Conservation (phyloP, 1,140 invertebrate species). For the Drosophila sulfurigaster region DNA sequence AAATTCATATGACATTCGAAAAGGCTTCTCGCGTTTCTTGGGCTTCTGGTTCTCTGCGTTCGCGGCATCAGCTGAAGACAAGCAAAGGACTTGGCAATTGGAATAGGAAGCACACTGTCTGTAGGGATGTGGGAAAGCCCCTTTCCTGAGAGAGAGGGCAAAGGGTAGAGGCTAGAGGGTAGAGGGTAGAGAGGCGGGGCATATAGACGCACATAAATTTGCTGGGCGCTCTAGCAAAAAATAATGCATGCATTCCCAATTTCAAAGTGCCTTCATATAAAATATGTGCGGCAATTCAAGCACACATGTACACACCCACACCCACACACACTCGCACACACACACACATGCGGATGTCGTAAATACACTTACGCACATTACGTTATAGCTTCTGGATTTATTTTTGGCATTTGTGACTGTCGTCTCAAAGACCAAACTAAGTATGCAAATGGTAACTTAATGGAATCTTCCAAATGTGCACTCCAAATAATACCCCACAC, state of each 20-base stretch:
- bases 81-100: constrained; percentile 10
- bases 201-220: constrained; percentile 64
- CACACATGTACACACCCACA: constrained; percentile 1
- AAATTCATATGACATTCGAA: constrained; percentile 77
- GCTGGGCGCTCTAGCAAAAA: constrained; percentile 55
- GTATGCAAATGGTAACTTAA: constrained; percentile 40
- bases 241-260: constrained; percentile 72
- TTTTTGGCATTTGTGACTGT: constrained; percentile 38
- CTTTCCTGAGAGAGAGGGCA: neutral
- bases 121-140: neutral
- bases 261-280: constrained; percentile 69
- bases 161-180: neutral
- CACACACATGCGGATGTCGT: neutral
- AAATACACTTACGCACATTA: constrained; percentile 45
- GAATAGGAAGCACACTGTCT: constrained; percentile 1
- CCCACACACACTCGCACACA: neutral
- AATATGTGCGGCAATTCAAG: constrained; percentile 71
- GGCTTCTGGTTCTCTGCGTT: neutral
- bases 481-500: constrained; percentile 1
- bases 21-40: constrained; percentile 39
- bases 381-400: constrained; percentile 41
- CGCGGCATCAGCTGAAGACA: constrained; percentile 27
- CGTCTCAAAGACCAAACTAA: constrained; percentile 13
- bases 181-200: constrained; percentile 28
- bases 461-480: constrained; percentile 31